Percentiles rank a stretch among this genome's conserved stretches.
Conservation (phyloP, 2,797 vertebrate genomes). For the Scomberomorus guttatus region DNA sequence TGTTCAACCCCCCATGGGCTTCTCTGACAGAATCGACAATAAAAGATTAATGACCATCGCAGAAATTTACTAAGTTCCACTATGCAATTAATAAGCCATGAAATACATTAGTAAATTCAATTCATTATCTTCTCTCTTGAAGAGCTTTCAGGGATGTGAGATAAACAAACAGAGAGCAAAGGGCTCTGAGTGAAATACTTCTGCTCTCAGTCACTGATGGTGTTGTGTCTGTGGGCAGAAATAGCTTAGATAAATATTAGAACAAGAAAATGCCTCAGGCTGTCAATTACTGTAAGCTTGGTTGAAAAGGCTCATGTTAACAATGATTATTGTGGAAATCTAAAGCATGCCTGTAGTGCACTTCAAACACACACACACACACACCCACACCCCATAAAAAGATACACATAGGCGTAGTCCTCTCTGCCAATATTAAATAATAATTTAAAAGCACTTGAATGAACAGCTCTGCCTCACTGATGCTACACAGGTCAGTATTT, state of each 20-base stretch:
- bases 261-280: slow-evolving; percentile 50
- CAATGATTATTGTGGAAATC: slow-evolving; percentile 51
- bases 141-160: slow-evolving; percentile 62
- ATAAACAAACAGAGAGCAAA: slow-evolving; percentile 55
- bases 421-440: slow-evolving; percentile 12
- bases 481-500: slow-evolving; percentile 6
- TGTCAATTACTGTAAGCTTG: slow-evolving; percentile 38
- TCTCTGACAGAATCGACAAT: slow-evolving; percentile 73
- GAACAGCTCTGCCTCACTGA: slow-evolving; percentile 13
- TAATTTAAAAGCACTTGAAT: slow-evolving; percentile 22
- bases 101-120: slow-evolving; percentile 72
- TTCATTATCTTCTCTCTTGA: slow-evolving; percentile 66
- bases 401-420: not conserved
- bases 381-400: not conserved
- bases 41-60: slow-evolving; percentile 77
- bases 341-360: slow-evolving; percentile 38
- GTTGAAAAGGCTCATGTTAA: slow-evolving; percentile 43
- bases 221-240: slow-evolving; percentile 45
- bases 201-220: slow-evolving; percentile 21
- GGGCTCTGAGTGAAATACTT: slow-evolving; percentile 34
- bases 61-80: slow-evolving; percentile 59
- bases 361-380: not conserved
- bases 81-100: slow-evolving; percentile 81
- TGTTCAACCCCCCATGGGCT: slow-evolving; percentile 69
- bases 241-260: slow-evolving; percentile 62